Evolutionary conservation across 2,797 vertebrate species (phyloP), one percentile per base, ranked within the genome.

Genomic region (Sebastes variabilis): DNA sequence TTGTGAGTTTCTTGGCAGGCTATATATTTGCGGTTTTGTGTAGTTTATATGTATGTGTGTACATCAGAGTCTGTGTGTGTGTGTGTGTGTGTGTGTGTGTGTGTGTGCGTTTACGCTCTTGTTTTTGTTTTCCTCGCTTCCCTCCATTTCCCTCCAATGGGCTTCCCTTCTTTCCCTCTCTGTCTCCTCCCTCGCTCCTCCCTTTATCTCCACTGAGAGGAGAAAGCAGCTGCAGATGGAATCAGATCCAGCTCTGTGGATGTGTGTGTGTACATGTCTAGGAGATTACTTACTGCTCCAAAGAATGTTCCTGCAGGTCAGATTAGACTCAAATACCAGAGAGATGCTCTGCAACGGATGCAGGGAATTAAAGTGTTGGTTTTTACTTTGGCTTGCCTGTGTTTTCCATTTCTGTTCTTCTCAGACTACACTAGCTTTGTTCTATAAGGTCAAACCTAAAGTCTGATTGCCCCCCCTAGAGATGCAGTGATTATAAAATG

Each of bases 161-260:
- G 83, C 46, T 83, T 85, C 78, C 79, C 42, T 81, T 70, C 68
- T 58, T 68, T 55, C 30, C 27, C 11, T 36, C 38, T 30, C 14
- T 36, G 20, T 73, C 75, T 80, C 82, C 77, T 75, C 72, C 61
- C 38, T 66, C 62, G 9, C 74, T 82, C 76, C 72, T 83, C 65
- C 20, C 73, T 61, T 67, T 22, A 18, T 70, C 52, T n/a, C 52
- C 24, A 27, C 58, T 56, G 79, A 79, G 79, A 83, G 55, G 58
- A 77, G 73, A 76, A 86, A 79, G 84, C 84, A 85, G 81, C 84
- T 91, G 84, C 74, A 84, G 70, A 80, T 70, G 38, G 86, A 88
- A 92, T 89, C 60, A 85, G 77, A 88, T 86, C 84, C 88, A 92
- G 82, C 82, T 92, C 89, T 73, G 22, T 65, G 54, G 65, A 64